Evolutionary conservation across 1,140 invertebrate genomes (phyloP).

Genomic region (Leguminivora glycinivorella): DNA sequence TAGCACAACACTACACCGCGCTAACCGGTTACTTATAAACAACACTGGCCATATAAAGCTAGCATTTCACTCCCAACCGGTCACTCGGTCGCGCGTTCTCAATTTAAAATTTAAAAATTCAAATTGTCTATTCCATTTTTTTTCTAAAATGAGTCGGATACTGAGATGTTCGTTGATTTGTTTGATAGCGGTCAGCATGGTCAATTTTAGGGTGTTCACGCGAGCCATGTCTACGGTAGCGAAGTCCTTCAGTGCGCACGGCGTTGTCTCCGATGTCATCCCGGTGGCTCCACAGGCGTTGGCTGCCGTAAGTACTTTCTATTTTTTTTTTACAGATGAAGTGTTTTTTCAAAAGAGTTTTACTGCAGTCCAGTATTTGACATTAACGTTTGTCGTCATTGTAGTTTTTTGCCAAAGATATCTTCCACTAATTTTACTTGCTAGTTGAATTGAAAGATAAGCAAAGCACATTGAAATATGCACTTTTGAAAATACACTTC

Average conservation of each 20-base stretch:
- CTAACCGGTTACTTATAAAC: conserved; percentile 20
- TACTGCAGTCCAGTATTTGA: no score
- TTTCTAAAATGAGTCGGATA: conserved; percentile 47
- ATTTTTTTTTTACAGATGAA: conserved; percentile 1
- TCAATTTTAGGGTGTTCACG: conserved; percentile 73
- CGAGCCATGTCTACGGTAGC: conserved; percentile 70
- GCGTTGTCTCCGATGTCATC: conserved; percentile 70
- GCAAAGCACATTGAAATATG: no score
- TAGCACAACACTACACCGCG: conserved; percentile 4
- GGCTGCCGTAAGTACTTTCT: conserved; percentile 37
- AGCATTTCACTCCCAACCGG: conserved; percentile 7
- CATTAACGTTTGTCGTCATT: no score
- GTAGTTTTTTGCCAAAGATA: no score
- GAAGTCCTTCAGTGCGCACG: conserved; percentile 57
- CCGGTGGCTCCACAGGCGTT: conserved; percentile 56
- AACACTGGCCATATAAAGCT: neutral
- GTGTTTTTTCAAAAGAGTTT: no score
- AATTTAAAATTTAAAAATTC: neutral
- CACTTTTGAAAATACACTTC: no score
- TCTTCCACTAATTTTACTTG: no score
- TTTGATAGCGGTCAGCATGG: conserved; percentile 69
- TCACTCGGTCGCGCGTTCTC: neutral
- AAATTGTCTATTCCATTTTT: conserved; percentile 32
- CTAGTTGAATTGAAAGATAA: no score
- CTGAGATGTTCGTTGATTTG: conserved; percentile 64